phyloP scores from a whole-genome alignment of 1,140 invertebrate genomes.

The Solenopsis fugax region DNA sequence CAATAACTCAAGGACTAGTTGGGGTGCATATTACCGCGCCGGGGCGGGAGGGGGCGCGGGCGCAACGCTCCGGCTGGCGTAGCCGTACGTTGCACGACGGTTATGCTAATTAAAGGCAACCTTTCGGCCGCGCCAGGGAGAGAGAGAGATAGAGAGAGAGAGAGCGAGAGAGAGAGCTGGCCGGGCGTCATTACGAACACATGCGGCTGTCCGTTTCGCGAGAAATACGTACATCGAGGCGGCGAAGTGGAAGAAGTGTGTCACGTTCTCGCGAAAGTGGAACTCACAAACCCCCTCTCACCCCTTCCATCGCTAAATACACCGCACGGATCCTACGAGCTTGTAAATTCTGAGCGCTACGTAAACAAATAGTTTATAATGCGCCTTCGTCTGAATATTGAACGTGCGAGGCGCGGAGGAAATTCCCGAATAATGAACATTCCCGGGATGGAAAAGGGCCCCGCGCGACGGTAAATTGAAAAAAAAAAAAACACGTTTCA shows the following conservation, averaged over 20 bases:
- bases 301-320: neutral
- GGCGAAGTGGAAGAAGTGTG: constrained; percentile 32
- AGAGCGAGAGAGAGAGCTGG: constrained; percentile 25
- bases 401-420: neutral
- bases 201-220: constrained; percentile 64
- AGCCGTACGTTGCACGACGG: constrained; percentile 80
- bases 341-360: constrained; percentile 28
- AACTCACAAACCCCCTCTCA: neutral
- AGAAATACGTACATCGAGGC: constrained; percentile 22
- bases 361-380: constrained; percentile 38
- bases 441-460: neutral
- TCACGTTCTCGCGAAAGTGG: constrained; percentile 39
- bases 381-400: neutral
- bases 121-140: constrained; percentile 62
- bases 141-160: constrained; percentile 19
- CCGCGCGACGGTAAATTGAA: neutral
- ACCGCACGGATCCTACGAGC: neutral
- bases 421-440: constrained; percentile 11
- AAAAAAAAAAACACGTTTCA: neutral
- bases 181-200: constrained; percentile 73
- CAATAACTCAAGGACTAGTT: constrained; percentile 86
- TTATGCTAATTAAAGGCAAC: constrained; percentile 84
- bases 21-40: constrained; percentile 85
- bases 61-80: constrained; percentile 79
- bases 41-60: constrained; percentile 38